Evolutionary conservation across 2,888 invertebrate genomes (phyloP), one percentile per base, ranked within the genome.

Genomic region (Trichogramma dendrolimi): DNA sequence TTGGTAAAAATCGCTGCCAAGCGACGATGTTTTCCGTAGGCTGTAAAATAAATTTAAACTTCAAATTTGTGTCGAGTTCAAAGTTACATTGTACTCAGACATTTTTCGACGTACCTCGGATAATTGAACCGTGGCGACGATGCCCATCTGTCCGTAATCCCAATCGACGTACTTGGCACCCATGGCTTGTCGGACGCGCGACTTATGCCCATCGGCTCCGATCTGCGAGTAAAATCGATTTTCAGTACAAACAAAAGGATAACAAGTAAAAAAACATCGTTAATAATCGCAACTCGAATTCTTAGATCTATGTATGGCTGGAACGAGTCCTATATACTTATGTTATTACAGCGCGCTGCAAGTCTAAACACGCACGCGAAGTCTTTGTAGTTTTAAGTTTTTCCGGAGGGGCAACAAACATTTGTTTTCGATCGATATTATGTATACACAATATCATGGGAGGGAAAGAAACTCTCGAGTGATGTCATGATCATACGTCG

Each of bases 1-100:
- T 87, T 0, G 95, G 92, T 65, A 96, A 81, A 81, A 97, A 97
- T 67, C 96, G 85, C 79, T 99, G 98, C 97, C 97, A 99, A 0
- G 97, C 98, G 4, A 92, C 90, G 41, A 85, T 84, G 79, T 97
- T 97, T 59, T 87, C 87, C 10, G 83, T 83, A 52, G 86, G 82
- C 88, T 91, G 79, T 67, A 78, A 78, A 69, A 73, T 10, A 49
- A 50, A 57, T 38, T 46, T 43, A 47, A 58, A 40, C 2, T 46
- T 8, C n/a, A 5, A 51, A 11, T 47, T 11, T 5, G 10, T 47
- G 47, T 8, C 8, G 10, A 47, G 10, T 50, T 50, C 2, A 4
- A 50, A 11, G 27, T 50, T 8, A 11, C 3, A 2, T 14, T 11
- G 8, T 4, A 48, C 5, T 40, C 4, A 40, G 47, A 49, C 39